phyloP scores from a whole-genome alignment of 2,797 vertebrate genomes.

The Siniperca obscura region DNA sequence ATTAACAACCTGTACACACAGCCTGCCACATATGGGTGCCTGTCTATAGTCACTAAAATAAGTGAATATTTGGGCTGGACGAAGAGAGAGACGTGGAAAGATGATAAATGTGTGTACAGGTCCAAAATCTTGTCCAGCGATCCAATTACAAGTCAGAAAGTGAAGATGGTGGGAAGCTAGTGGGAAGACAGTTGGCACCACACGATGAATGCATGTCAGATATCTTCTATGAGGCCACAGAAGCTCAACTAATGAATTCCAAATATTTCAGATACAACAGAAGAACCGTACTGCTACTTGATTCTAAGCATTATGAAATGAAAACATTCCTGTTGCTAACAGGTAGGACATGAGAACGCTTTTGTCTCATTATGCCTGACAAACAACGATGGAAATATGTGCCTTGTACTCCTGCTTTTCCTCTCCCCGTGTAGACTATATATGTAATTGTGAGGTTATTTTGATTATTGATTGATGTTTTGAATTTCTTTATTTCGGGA shows the following conservation, averaged over 20 bases:
- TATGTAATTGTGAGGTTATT: not conserved
- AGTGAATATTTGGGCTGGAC: too few species aligned
- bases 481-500: not conserved
- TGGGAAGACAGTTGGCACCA: not conserved
- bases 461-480: not conserved
- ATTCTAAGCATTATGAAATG: not conserved
- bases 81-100: too few species aligned
- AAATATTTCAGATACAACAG: not conserved
- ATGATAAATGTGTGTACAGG: too few species aligned
- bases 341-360: not conserved
- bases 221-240: not conserved
- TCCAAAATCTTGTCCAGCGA: not conserved
- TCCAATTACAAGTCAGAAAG: not conserved
- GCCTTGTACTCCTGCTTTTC: not conserved
- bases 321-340: not conserved
- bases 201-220: not conserved
- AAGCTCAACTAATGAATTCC: not conserved
- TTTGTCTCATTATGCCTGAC: not conserved
- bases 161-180: not conserved
- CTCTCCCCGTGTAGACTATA: not conserved
- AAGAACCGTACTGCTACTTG: too few species aligned
- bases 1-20: conserved; percentile 24
- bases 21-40: not conserved
- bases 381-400: not conserved
- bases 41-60: too few species aligned